Conservation (phyloP, 2,113 vertebrate genomes). For the Talpa occidentalis region DNA sequence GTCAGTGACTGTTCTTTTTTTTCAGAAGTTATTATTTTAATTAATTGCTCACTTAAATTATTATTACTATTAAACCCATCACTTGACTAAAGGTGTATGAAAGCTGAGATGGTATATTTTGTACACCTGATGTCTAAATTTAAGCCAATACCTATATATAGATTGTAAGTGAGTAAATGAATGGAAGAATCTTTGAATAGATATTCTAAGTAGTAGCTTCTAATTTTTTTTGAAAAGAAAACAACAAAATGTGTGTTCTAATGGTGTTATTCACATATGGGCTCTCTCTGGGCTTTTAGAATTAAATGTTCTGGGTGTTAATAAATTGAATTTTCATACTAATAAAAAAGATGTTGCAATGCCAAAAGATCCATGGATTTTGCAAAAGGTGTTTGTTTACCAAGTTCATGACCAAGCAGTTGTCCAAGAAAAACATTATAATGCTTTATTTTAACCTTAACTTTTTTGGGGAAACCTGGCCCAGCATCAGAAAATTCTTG, state of each 20-base stretch:
- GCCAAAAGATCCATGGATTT: neutral
- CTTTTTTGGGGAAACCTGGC: neutral
- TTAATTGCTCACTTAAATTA: neutral
- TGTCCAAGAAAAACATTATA: neutral
- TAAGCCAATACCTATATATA: neutral
- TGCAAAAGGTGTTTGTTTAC: neutral
- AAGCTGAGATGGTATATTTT: neutral
- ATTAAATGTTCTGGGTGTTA: neutral
- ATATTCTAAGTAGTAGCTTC: neutral
- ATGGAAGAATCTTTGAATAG: neutral
- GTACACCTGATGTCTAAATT: neutral
- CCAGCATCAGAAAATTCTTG: constrained; percentile 14
- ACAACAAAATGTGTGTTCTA: neutral
- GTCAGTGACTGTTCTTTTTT: neutral
- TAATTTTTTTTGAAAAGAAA: neutral
- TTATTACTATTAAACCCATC: neutral
- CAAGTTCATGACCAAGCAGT: neutral
- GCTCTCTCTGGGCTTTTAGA: neutral
- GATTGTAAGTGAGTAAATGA: neutral
- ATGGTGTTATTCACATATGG: neutral
- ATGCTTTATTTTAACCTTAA: neutral
- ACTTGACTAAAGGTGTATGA: neutral
- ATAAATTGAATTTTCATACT: neutral
- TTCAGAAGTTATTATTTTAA: neutral
- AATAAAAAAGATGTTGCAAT: neutral